Evolutionary conservation across 2,888 invertebrate species (phyloP), one percentile per base, ranked within the genome.

Genomic region (Thereva unica): DNA sequence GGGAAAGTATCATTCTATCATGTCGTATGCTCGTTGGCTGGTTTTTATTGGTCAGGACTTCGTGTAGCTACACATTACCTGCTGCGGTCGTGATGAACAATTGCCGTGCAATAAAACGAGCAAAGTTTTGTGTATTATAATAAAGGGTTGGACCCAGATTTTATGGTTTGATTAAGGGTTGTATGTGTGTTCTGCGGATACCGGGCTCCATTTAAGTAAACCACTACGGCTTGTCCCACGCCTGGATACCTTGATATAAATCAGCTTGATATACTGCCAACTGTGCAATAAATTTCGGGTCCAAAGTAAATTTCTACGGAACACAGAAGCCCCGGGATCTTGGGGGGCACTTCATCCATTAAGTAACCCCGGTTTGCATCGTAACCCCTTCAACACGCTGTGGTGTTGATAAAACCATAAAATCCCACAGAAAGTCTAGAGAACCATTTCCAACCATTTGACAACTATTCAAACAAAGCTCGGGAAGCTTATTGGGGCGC

Each of bases 361-460:
- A 23, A 23, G 23, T 23, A 23, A 23, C 23, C 23, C 23, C 23
- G 23, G 23, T 23, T 23, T 23, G 23, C 23, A 23, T 23, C 23
- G 23, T 23, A 23, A 23, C 23, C 23, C 56, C 56, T n/a, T 44
- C 5, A 42, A 38, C 50, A 61, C 12, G 38, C 41, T 9, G 41
- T n/a, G 38, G 12, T 23, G 61, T 50, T 50, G 35, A 61, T 61
- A 50, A 61, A 61, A 49, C 41, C 61, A 61, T 61, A 61, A 53
- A 61, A 50, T 34, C 41, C 41, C 9, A 9, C 23, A 61, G 40
- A 50, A 61, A 49, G 50, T 35, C 10, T 41, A 7, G 41, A 23
- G 40, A 23, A 40, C 5, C 50, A 49, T n/a, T 38, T 34, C 38
- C 8, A 12, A n/a, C 61, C n/a, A n/a, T 49, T 37, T 12, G 34